Percentiles rank a stretch among this genome's conserved stretches.
These are phyloP conservation scores for Eonycteris spelaea DNA, from an alignment of 2,113 vertebrate genomes.

Conservation along the genomic window DNA sequence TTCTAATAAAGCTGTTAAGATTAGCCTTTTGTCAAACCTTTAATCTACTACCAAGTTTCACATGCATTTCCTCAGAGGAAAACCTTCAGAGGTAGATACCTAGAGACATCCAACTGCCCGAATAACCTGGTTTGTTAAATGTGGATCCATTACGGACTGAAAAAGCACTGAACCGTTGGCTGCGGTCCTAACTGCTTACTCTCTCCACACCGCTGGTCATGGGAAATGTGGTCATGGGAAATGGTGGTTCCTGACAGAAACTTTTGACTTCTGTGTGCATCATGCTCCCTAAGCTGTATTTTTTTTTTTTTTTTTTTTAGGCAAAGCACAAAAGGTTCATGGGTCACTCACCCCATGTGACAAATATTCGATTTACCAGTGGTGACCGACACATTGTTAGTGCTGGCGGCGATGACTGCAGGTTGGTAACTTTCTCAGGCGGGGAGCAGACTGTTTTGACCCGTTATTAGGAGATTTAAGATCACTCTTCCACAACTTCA, in stretches of 20 bases:
- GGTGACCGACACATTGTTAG: constrained; percentile 94
- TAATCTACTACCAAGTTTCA: not conserved
- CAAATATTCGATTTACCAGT: constrained; percentile 94
- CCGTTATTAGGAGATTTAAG: not conserved
- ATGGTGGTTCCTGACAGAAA: not conserved
- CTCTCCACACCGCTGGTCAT: not conserved
- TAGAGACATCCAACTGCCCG: not conserved
- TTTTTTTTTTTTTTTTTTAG: constrained; percentile 75
- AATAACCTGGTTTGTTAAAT: not conserved
- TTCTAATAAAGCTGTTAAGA: not conserved
- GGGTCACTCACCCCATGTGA: constrained; percentile 96
- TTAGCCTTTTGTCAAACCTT: not conserved
- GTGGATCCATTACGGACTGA: not conserved
- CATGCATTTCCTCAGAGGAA: not conserved
- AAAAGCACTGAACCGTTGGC: not conserved
- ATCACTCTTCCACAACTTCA: not conserved
- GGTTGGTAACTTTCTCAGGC: constrained; percentile 80
- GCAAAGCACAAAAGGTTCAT: constrained; percentile 98
- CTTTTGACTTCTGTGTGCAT: not conserved
- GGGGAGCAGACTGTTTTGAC: not conserved
- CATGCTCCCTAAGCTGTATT: not conserved
- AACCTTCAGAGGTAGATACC: not conserved
- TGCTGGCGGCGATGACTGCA: constrained; percentile 97
- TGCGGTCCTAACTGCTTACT: not conserved
- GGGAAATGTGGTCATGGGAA: not conserved